Conservation (phyloP, 2,797 vertebrate species). For the Neosilurus mollespiculum region DNA sequence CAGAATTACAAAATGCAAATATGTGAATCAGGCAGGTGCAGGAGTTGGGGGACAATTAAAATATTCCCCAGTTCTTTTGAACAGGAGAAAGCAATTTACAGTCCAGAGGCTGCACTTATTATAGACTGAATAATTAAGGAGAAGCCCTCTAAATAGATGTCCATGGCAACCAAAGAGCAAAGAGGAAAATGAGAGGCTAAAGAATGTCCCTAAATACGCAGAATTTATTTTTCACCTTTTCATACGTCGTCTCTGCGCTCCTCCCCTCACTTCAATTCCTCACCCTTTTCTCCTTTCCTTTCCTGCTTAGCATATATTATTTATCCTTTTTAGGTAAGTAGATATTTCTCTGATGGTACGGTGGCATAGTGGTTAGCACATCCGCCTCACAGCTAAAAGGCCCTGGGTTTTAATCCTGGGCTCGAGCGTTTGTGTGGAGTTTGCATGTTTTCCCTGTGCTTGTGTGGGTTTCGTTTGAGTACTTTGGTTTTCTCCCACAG, state of each 20-base stretch:
- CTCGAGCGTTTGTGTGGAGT: too few species aligned
- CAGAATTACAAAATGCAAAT: not conserved
- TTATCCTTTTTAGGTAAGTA: not conserved
- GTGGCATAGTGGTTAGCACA: too few species aligned
- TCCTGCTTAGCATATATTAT: not conserved
- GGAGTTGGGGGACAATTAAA: not conserved
- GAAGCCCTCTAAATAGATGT: constrained; percentile 36
- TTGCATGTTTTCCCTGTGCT: too few species aligned
- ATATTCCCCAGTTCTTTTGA: constrained; percentile 8
- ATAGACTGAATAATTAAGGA: constrained; percentile 53
- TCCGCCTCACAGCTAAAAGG: too few species aligned
- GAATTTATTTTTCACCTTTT: constrained; percentile 36
- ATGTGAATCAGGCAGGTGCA: not conserved
- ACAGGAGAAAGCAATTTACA: constrained; percentile 17
- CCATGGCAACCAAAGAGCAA: constrained; percentile 44
- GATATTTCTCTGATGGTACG: too few species aligned
- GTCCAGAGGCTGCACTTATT: constrained; percentile 30
- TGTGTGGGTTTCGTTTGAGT: too few species aligned
- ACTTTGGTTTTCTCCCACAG: too few species aligned
- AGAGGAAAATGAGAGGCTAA: constrained; percentile 27
- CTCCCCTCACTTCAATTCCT: not conserved
- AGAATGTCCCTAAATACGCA: constrained; percentile 23
- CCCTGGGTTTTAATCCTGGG: too few species aligned
- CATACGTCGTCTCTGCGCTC: not conserved
- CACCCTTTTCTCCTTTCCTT: not conserved